These are phyloP conservation scores for Podarcis siculus DNA, from an alignment of 2,797 vertebrate species.

Conservation along the genomic window DNA sequence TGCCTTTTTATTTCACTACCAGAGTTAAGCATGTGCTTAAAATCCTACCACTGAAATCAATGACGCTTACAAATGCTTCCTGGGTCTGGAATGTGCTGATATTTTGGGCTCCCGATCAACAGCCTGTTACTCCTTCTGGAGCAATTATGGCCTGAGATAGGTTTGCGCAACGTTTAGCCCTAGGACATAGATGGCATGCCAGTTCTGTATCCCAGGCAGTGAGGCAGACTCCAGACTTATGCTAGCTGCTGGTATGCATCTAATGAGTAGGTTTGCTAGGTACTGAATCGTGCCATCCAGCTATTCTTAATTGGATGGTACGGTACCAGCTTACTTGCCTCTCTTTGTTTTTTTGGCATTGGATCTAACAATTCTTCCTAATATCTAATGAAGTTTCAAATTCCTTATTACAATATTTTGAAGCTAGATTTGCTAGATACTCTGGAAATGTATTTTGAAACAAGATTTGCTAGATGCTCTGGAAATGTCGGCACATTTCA, in stretches of 20 bases:
- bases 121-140: not conserved
- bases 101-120: not conserved
- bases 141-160: not conserved
- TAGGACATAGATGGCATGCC: not conserved
- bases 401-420: not conserved
- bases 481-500: not conserved
- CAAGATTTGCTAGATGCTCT: not conserved
- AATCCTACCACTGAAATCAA: not conserved
- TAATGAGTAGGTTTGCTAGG: not conserved
- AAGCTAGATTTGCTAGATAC: not conserved
- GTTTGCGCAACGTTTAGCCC: not conserved
- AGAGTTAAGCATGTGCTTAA: not conserved
- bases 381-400: not conserved
- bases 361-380: not conserved
- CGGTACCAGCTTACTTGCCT: not conserved
- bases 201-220: not conserved
- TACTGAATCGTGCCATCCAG: not conserved
- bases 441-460: not conserved
- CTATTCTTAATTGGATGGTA: constrained; percentile 11
- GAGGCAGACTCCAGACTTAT: not conserved
- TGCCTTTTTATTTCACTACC: not conserved
- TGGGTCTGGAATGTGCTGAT: not conserved
- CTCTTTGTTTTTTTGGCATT: not conserved
- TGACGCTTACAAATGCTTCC: not conserved
- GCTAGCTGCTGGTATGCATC: not conserved